Percentiles rank a stretch among this genome's conserved stretches.
These are phyloP conservation scores for Proctacanthus coquilletti DNA, from an alignment of 1,140 invertebrate species.

Conservation along the genomic window DNA sequence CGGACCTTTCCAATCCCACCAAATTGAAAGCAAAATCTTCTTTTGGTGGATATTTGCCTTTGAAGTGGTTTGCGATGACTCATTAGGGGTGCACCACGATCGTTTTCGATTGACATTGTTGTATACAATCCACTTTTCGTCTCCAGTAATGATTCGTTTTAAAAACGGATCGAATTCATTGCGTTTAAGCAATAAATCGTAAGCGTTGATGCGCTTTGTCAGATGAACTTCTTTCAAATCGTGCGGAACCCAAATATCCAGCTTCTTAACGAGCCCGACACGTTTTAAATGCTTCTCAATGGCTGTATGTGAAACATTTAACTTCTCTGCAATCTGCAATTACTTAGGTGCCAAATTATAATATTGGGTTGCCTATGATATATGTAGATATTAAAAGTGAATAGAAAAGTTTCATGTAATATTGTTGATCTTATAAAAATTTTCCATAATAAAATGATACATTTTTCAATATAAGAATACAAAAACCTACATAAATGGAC, in stretches of 20 bases:
- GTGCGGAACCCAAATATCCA: conserved; percentile 10
- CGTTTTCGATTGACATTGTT: conserved; percentile 12
- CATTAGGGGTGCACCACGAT: conserved; percentile 6
- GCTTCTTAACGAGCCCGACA: conserved; percentile 10
- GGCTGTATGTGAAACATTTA: not conserved
- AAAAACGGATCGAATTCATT: conserved; percentile 14
- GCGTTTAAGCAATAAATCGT: conserved; percentile 5
- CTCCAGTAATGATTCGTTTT: conserved; percentile 11
- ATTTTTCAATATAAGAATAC: too few species aligned
- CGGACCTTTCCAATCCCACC: conserved; percentile 11
- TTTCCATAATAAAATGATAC: too few species aligned
- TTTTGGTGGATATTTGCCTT: not conserved
- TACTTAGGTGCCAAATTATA: too few species aligned
- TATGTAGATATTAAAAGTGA: too few species aligned
- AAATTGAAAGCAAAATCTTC: conserved; percentile 10
- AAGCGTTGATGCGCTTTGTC: not conserved
- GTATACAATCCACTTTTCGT: conserved; percentile 14
- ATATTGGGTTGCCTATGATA: too few species aligned
- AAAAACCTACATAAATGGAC: too few species aligned
- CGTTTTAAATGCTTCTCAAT: conserved; percentile 8
- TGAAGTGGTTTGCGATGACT: not conserved
- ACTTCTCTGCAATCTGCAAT: not conserved
- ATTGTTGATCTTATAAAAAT: too few species aligned
- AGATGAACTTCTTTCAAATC: conserved; percentile 5
- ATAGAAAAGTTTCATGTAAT: too few species aligned